Evolutionary conservation across 2,113 vertebrate species (phyloP), one percentile per base, ranked within the genome.

Genomic region (Hydropotes inermis): DNA sequence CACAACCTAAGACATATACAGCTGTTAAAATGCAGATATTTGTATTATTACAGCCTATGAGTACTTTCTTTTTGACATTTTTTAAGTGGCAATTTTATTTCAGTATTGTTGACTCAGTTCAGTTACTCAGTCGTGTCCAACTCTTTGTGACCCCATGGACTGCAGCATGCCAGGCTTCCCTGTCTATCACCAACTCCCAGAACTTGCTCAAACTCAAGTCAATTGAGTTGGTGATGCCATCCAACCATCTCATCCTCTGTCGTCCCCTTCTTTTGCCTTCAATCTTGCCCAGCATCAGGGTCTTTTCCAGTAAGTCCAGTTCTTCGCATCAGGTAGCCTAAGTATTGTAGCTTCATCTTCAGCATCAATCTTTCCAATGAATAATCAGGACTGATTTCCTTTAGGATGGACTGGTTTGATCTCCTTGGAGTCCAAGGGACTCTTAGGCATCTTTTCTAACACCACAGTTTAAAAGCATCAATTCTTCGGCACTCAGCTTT

Each of bases 11-110:
- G 30, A 2, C 12, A 76, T 19, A 36, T 43, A 58, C 10, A 76
- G 17, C 57, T 14, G 17, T 88, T 97, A 91, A 93, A 94, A 96
- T 81, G 39, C 25, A 76, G 28, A 85, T 61, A 81, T 97, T 61
- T 79, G 5, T 70, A 61, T 92, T 94, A n/a, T 16, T 43, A 7
- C 10, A 81, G 33, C 16, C 21, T 83, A n/a, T 47, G 70, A 61
- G 14, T 91, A 91, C 45, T 92, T 52, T 79, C 28, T 81, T 96
- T 90, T 27, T 90, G 19, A 89, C 16, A 52, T 47, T 94, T 67
- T 96, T 87, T 25, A 36, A 78, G 47, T 61, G n/a, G 79, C 17
- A 91, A 3, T 23, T 61, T 91, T 94, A 86, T 64, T 91, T 97
- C 52, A 82, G 7, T 60, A 7, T 88, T 94, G 30, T 39, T 64